Conservation (phyloP, 2,888 invertebrate species). For the Hetaerina titia region DNA sequence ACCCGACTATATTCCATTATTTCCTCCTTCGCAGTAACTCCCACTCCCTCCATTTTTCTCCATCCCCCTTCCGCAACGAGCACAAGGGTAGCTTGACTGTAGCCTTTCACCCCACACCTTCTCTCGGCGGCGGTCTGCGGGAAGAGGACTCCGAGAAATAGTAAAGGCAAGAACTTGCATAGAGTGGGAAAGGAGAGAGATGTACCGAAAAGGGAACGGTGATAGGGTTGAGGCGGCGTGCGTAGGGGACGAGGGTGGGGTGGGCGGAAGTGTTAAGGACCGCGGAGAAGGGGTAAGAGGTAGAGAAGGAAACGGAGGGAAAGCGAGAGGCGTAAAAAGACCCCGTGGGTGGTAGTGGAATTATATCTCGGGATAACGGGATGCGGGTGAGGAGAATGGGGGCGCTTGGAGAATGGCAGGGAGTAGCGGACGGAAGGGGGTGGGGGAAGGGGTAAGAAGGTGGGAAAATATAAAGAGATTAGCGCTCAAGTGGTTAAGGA, state of each 20-base stretch:
- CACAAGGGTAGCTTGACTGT: not conserved
- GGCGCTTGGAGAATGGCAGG: not conserved
- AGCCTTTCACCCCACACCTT: not conserved
- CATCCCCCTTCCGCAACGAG: not conserved
- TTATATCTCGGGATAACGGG: slow-evolving; percentile 1
- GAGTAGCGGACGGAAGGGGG: not conserved
- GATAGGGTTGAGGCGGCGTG: too few species aligned
- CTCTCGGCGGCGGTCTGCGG: not conserved
- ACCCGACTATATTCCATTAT: not conserved
- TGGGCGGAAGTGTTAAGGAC: not conserved
- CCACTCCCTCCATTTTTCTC: not conserved
- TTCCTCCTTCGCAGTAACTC: not conserved
- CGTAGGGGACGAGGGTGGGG: too few species aligned
- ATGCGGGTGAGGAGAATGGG: not conserved
- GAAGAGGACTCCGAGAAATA: not conserved
- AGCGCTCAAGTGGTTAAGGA: slow-evolving; percentile 45
- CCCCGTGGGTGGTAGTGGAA: not conserved
- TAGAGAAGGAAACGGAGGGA: not conserved
- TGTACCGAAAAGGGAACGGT: not conserved
- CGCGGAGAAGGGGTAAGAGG: not conserved
- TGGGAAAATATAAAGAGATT: slow-evolving; percentile 52
- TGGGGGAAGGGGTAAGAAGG: not conserved
- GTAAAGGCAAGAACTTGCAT: not conserved
- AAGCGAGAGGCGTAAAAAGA: not conserved
- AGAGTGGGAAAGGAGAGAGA: not conserved